Evolutionary conservation across 2,888 invertebrate genomes (phyloP), one percentile per base, ranked within the genome.

Genomic region (Parascotia fuliginaria): DNA sequence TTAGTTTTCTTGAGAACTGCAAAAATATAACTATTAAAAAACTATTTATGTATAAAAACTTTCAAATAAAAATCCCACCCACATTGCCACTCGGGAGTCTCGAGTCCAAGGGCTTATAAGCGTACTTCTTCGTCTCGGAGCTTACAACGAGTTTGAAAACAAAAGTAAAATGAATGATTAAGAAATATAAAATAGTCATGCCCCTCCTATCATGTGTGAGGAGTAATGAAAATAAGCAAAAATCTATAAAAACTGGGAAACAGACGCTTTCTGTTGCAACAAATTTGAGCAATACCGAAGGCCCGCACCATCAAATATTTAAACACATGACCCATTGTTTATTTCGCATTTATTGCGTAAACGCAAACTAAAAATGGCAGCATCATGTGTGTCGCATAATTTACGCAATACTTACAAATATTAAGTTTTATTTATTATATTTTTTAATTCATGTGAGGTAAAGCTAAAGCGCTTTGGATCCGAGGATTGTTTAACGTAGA

Each of bases 341-440:
- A 28, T 39, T 28, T 28, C 11, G 5, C 24, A 1, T 38, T 27
- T 14, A 24, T 38, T 39, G 28, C 28, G 39, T 39, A 39, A 39
- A 27, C 9, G n/a, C 14, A 28, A 28, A 39, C 7, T 7, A 36
- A 22, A 36, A 36, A 36, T 22, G 14, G 3, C 36, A 36, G 24
- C 24, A 24, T 9, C 11, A 11, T n/a, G 19, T 7, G 36, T 14
- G n/a, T 34, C 16, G n/a, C 34, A 7, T n/a, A 34, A 34, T 34
- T 3, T 34, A 11, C 16, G 14, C 4, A 24, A 24, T 24, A 4
- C 7, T 7, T 24, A 7, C 7, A 3, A 24, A 24, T 24, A 6
- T 7, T 24, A 24, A 6, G 7, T 24, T 7, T 24, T 24, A 9
- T 24, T 24, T 24, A 24, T 1, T 4, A 7, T 24, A 24, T 7